Conservation (phyloP, 2,888 invertebrate species). For the Cephonodes hylas region DNA sequence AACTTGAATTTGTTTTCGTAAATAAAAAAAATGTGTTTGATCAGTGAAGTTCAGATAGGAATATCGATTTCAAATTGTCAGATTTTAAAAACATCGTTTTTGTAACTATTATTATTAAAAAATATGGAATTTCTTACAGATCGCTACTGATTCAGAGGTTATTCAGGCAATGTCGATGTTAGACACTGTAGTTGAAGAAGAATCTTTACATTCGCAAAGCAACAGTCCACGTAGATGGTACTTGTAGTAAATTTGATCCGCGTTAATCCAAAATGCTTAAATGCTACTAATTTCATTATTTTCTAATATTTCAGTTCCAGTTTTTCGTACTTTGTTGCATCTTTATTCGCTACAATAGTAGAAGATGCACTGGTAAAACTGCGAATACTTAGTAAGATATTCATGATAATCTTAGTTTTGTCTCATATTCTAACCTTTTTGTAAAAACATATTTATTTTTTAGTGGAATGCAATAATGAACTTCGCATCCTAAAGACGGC, state of each 20-base stretch:
- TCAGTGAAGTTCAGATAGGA: no score
- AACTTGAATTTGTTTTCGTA: no score
- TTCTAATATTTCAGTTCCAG: conserved; percentile 34
- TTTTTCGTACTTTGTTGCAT: conserved; percentile 43
- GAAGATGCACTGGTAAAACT: conserved; percentile 52
- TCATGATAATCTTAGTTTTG: neutral
- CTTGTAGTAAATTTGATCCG: no score
- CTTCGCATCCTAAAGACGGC: conserved; percentile 42
- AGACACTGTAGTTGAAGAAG: neutral
- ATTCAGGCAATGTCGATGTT: neutral
- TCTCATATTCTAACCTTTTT: neutral
- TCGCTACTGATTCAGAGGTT: neutral
- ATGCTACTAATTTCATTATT: no score
- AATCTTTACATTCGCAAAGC: neutral
- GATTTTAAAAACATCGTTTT: neutral
- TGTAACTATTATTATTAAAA: neutral
- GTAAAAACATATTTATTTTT: neutral
- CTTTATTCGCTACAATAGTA: conserved; percentile 48
- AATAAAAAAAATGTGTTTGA: no score
- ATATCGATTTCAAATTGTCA: no score
- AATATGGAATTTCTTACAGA: neutral
- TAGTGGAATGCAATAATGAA: conserved; percentile 53
- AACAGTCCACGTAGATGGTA: neutral
- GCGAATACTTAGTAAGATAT: conserved; percentile 47
- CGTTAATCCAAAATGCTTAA: no score